phyloP scores from a whole-genome alignment of 2,888 invertebrate species.

The Athetis lepigone region DNA sequence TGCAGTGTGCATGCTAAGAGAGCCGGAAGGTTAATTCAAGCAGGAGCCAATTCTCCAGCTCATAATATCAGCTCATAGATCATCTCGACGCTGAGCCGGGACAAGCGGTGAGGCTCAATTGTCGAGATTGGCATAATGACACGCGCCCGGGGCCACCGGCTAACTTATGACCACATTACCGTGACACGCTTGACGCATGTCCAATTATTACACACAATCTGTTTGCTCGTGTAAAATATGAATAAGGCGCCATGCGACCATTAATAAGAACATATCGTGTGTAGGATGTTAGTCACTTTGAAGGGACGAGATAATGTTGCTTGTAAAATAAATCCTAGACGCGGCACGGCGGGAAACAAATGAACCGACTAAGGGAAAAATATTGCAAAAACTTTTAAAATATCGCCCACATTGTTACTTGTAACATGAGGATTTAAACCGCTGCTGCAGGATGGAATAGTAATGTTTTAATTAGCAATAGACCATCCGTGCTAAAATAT shows the following conservation, averaged over 20 bases:
- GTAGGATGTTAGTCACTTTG: conserved; percentile 81
- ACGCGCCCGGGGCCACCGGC: conserved; percentile 80
- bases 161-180: conserved; percentile 88
- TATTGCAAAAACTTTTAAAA: conserved; percentile 86
- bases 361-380: conserved; percentile 82
- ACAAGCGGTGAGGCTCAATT: conserved; percentile 78
- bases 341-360: conserved; percentile 80
- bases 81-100: conserved; percentile 73
- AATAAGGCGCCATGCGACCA: conserved; percentile 79
- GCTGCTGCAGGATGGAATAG: conserved; percentile 23
- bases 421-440: conserved; percentile 70
- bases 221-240: conserved; percentile 86
- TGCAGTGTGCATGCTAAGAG: conserved; percentile 56
- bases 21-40: conserved; percentile 70
- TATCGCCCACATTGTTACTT: conserved; percentile 80
- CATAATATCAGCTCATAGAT: conserved; percentile 84
- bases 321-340: conserved; percentile 85
- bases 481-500: conserved; percentile 4
- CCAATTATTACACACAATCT: conserved; percentile 89
- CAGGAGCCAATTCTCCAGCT: conserved; percentile 77
- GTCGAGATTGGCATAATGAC: conserved; percentile 88
- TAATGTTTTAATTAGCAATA: conserved; percentile 48
- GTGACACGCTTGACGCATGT: conserved; percentile 88
- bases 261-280: conserved; percentile 81
- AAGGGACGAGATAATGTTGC: conserved; percentile 87